Evolutionary conservation across 1,140 invertebrate species (phyloP), one percentile per base, ranked within the genome.

Genomic region (Drosophila pectinifera): DNA sequence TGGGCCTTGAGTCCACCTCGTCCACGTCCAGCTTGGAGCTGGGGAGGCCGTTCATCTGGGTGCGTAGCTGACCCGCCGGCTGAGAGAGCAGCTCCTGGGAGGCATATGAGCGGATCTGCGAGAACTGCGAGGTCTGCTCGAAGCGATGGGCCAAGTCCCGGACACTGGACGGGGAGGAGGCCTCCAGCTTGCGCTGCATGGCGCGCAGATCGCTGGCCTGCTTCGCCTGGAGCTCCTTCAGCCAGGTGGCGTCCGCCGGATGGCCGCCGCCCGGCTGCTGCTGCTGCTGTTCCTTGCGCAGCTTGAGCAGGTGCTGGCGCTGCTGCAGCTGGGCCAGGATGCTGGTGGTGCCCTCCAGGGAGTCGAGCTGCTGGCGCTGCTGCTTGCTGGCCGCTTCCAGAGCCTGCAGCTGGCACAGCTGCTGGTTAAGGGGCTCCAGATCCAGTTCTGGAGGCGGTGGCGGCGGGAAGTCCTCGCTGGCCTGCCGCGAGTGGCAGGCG

Each of bases 391-490:
- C 88, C 43, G 91, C 84, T 46, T 92, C 85, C 4, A 92, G 18
- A 1, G 91, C 85, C 68, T 93, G 85, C 54, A 94, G 91, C 70
- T 93, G 93, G 61, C 92, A 92, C 5, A 94, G 90, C 78, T 95
- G 92, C 61, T 94, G 93, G 78, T 93, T 93, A 7, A 95, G 86
- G 1, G 93, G 92, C 41, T 93, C 94, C 77, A 95, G 92, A 64
- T 96, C 95, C 43, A 96, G 93, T 3, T 96, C 95, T 1, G 96
- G 95, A 3, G 97, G 97, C 31, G 97, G 97, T 20, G 97, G 97
- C 18, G 96, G 96, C 36, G 96, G 97, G 79, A 98, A 98, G 76
- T 98, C 97, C 92, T 97, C 96, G 92, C 96, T 97, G 0, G 96
- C 94, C 92, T 98, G 96, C 59, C 96, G 93, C 1, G 96, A 97